These are phyloP conservation scores for Leuciscus waleckii DNA, from an alignment of 2,797 vertebrate genomes.

Conservation along the genomic window DNA sequence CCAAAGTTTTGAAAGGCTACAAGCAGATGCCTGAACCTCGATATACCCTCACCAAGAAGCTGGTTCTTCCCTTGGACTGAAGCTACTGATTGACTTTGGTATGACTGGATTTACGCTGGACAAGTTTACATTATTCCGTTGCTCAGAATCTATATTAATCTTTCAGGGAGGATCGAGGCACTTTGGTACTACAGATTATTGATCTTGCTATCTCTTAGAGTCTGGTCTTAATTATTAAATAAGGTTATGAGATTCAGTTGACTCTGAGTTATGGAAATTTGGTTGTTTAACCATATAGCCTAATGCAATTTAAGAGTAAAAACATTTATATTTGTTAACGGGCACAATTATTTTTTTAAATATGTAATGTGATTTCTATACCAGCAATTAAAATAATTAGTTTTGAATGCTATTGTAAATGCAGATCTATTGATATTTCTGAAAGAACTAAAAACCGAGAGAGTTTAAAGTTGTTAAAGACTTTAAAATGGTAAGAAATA, in stretches of 20 bases:
- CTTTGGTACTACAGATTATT: not conserved
- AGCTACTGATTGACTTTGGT: not conserved
- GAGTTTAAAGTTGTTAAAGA: not conserved
- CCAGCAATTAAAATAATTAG: not conserved
- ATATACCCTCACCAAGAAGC: slow-evolving; percentile 80
- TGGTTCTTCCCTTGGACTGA: slow-evolving; percentile 71
- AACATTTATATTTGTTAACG: slow-evolving; percentile 9
- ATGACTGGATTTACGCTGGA: not conserved
- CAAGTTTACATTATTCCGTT: not conserved
- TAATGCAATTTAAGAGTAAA: not conserved
- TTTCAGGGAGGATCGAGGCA: not conserved
- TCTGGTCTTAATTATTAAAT: slow-evolving; percentile 7
- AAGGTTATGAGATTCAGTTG: not conserved
- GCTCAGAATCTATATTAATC: not conserved
- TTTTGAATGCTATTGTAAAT: not conserved
- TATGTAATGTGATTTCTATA: not conserved
- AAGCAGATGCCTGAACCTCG: slow-evolving; percentile 87
- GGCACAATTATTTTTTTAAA: not conserved
- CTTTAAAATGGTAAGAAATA: not conserved
- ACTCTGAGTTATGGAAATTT: not conserved
- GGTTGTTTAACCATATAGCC: not conserved
- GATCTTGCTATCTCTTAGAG: not conserved
- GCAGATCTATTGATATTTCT: not conserved
- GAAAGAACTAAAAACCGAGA: not conserved
- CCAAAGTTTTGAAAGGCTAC: slow-evolving; percentile 44